A percentile compares a stretch with the other conserved stretches of the same genome.
phyloP scores from a whole-genome alignment of 2,113 vertebrate species.

The Calidris pygmaea region DNA sequence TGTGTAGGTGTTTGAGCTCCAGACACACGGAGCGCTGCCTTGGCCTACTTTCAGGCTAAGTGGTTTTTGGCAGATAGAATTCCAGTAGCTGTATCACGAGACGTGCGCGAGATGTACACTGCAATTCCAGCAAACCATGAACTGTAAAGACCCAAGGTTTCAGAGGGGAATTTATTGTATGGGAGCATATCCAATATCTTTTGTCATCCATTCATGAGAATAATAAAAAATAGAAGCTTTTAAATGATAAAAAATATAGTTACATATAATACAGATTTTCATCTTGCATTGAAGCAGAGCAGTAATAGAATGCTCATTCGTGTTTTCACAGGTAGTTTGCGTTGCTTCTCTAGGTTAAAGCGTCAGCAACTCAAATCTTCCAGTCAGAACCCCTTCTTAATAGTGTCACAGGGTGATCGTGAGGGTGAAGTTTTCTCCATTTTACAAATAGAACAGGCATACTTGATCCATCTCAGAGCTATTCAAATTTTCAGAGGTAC shows the following conservation, averaged over 20 bases:
- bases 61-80: neutral
- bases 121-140: slow-evolving; percentile 48
- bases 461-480: neutral
- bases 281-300: slow-evolving; percentile 71
- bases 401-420: neutral
- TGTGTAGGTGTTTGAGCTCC: neutral
- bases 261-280: slow-evolving; percentile 76
- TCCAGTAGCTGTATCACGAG: neutral
- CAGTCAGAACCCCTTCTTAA: slow-evolving; percentile 9
- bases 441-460: neutral
- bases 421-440: slow-evolving; percentile 27
- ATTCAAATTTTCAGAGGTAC: neutral
- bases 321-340: slow-evolving; percentile 63
- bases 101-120: neutral
- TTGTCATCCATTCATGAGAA: slow-evolving; percentile 70
- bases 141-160: slow-evolving; percentile 63
- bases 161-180: slow-evolving; percentile 76
- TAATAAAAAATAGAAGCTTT: slow-evolving; percentile 79
- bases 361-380: slow-evolving; percentile 52
- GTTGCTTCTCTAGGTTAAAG: slow-evolving; percentile 63
- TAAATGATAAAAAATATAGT: slow-evolving; percentile 72
- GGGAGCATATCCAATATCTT: slow-evolving; percentile 68
- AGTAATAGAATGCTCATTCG: slow-evolving; percentile 47
- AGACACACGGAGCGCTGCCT: neutral
- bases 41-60: neutral